Evolutionary conservation across 2,113 vertebrate species (phyloP).

Genomic region (Perca fluviatilis): DNA sequence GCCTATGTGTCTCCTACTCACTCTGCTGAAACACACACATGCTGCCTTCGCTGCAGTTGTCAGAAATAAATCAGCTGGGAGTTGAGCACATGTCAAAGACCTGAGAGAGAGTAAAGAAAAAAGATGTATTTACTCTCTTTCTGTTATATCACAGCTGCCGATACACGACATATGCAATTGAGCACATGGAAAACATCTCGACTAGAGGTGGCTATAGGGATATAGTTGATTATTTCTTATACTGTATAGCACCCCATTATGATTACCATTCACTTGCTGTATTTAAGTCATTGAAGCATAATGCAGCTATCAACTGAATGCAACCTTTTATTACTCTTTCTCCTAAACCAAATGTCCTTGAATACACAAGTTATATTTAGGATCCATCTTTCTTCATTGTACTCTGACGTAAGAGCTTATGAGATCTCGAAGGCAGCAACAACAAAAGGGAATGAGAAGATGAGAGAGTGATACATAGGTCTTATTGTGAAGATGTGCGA

Average conservation of each 20-base stretch:
- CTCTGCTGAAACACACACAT: constrained; percentile 27
- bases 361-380: background rate
- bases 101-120: constrained; percentile 32
- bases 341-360: constrained; percentile 1
- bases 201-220: background rate
- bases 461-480: constrained; percentile 9
- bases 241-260: background rate
- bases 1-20: constrained; percentile 8
- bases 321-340: background rate
- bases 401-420: background rate
- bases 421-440: constrained; percentile 10
- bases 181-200: background rate
- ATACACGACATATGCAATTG: background rate
- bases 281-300: background rate
- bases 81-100: constrained; percentile 31
- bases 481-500: constrained; percentile 9
- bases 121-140: background rate
- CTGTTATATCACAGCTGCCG: background rate
- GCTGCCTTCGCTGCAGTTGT: constrained; percentile 34
- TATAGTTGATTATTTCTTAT: background rate
- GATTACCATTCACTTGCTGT: background rate
- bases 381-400: background rate
- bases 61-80: constrained; percentile 23
- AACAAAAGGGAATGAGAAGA: constrained; percentile 5
- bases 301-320: background rate